Conservation (phyloP, 2,888 invertebrate species). For the Sinhomidia bicolor region DNA sequence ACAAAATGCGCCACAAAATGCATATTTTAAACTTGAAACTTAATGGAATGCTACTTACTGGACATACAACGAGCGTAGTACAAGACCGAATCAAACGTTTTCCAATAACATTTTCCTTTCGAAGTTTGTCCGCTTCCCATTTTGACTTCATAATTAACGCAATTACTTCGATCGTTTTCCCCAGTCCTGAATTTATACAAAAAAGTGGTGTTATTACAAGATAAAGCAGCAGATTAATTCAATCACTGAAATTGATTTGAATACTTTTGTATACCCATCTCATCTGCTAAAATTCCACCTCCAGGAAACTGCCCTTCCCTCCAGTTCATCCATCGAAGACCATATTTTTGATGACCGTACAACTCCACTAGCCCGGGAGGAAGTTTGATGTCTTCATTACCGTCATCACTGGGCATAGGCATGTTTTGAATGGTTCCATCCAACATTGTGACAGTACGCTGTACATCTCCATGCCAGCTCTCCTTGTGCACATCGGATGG, state of each 20-base stretch:
- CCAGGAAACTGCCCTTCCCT: slow-evolving; percentile 91
- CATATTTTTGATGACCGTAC: slow-evolving; percentile 93
- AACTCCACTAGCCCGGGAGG: slow-evolving; percentile 87
- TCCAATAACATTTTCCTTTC: no score
- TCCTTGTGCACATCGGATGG: background rate
- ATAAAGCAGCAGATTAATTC: no score
- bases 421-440: slow-evolving; percentile 67
- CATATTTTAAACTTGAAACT: no score
- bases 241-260: no score
- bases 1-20: no score
- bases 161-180: slow-evolving; percentile 93
- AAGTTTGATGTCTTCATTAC: slow-evolving; percentile 82
- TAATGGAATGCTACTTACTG: no score
- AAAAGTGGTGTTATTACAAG: no score
- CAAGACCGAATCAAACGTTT: slow-evolving; percentile 82
- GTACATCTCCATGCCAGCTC: slow-evolving; percentile 62
- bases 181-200: no score
- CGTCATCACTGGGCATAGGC: slow-evolving; percentile 81
- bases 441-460: slow-evolving; percentile 47
- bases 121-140: no score
- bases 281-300: slow-evolving; percentile 92
- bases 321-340: slow-evolving; percentile 94
- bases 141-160: slow-evolving; percentile 85
- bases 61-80: slow-evolving; percentile 94
- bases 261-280: slow-evolving; percentile 59